phyloP scores from a whole-genome alignment of 2,888 invertebrate species.

The Cenopis cana region DNA sequence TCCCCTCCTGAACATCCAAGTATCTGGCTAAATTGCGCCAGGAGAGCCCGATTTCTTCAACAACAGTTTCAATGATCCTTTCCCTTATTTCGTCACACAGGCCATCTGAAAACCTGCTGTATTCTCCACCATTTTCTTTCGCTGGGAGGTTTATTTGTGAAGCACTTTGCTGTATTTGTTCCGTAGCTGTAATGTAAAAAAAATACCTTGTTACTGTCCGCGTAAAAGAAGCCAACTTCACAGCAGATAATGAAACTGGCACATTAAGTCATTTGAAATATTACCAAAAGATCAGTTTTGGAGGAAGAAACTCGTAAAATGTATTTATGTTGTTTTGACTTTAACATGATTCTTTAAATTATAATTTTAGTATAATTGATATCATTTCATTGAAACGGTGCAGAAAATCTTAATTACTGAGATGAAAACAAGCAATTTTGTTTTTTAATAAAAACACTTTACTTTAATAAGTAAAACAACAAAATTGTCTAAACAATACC shows the following conservation, averaged over 20 bases:
- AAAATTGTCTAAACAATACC: too few relatives aligned
- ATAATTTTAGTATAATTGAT: neutral
- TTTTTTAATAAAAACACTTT: too few relatives aligned
- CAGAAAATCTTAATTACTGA: too few relatives aligned
- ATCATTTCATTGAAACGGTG: neutral
- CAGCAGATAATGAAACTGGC: neutral
- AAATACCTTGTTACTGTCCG: too few relatives aligned
- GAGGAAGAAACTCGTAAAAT: too few relatives aligned
- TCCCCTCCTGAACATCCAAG: conserved; percentile 67
- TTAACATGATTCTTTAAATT: too few relatives aligned
- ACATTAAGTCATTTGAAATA: neutral
- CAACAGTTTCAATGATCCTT: conserved; percentile 65
- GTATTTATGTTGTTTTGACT: too few relatives aligned
- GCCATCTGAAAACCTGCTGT: conserved; percentile 31
- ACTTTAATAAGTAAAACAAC: too few relatives aligned
- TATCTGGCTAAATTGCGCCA: conserved; percentile 75
- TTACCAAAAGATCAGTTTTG: neutral
- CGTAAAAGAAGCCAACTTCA: too few relatives aligned
- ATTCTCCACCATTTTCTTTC: conserved; percentile 45
- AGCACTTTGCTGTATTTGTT: conserved; percentile 1
- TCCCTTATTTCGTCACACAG: conserved; percentile 61
- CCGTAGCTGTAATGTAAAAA: conserved; percentile 6
- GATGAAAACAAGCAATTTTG: too few relatives aligned
- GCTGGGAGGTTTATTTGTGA: conserved; percentile 47
- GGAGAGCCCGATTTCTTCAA: conserved; percentile 67